These are phyloP conservation scores for Papilio dardanus DNA, from an alignment of 1,140 invertebrate species.

Conservation along the genomic window DNA sequence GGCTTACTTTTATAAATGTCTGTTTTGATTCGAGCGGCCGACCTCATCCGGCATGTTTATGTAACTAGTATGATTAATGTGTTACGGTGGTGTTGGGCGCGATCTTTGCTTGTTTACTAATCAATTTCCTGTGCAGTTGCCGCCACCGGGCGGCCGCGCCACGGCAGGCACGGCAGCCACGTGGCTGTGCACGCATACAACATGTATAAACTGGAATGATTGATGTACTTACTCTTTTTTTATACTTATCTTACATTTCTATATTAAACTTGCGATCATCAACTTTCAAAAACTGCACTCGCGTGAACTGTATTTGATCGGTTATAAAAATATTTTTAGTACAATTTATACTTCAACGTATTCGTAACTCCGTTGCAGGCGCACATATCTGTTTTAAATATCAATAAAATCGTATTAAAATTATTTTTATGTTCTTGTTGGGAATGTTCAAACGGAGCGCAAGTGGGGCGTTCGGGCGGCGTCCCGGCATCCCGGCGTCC, in stretches of 20 bases:
- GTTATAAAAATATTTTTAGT: slow-evolving; percentile 11
- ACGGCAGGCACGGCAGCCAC: not conserved
- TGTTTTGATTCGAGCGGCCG: not conserved
- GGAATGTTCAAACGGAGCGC: not conserved
- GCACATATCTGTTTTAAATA: not conserved
- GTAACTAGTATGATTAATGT: not conserved
- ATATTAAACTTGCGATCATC: not conserved
- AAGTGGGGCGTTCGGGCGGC: not conserved
- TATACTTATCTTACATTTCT: no score
- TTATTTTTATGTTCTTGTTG: not conserved
- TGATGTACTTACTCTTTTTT: no score
- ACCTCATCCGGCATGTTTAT: slow-evolving; percentile 1
- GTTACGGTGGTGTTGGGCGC: not conserved
- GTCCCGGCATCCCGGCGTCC: not conserved
- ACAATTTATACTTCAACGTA: not conserved
- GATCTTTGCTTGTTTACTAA: slow-evolving; percentile 1
- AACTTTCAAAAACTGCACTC: not conserved
- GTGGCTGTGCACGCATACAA: no score
- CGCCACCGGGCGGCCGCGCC: not conserved
- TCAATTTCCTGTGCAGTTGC: not conserved
- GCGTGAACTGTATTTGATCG: not conserved
- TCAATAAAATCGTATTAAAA: slow-evolving; percentile 22
- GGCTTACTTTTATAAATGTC: not conserved
- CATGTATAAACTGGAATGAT: no score
- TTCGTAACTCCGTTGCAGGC: not conserved